Percentiles rank a stretch among this genome's conserved stretches.
phyloP scores from a whole-genome alignment of 2,888 invertebrate genomes.

The Drosophila eohydei region DNA sequence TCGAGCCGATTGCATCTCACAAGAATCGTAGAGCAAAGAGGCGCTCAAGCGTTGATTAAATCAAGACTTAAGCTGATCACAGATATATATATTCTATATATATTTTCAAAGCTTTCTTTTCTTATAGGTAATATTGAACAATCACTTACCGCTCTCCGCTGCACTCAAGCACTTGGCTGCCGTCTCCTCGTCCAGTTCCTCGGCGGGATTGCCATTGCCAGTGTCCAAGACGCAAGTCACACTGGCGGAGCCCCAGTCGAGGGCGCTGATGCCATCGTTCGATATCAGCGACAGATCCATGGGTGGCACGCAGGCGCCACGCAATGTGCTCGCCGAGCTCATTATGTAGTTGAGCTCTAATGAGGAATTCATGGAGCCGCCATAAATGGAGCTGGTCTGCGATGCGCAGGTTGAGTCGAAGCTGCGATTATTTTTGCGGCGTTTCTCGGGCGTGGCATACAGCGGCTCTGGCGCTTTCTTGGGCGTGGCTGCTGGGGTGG shows the following conservation, averaged over 20 bases:
- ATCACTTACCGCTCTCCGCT: slow-evolving; percentile 78
- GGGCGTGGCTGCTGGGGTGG: slow-evolving; percentile 42
- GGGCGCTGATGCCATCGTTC: slow-evolving; percentile 64
- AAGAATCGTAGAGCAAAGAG: too few relatives aligned
- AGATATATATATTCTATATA: too few relatives aligned
- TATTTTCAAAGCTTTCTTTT: too few relatives aligned
- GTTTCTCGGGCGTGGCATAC: slow-evolving; percentile 83
- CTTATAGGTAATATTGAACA: too few relatives aligned
- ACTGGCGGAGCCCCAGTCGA: slow-evolving; percentile 70
- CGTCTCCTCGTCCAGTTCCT: slow-evolving; percentile 82
- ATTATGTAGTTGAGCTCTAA: slow-evolving; percentile 79
- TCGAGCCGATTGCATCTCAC: background rate
- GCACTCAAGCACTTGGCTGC: slow-evolving; percentile 81
- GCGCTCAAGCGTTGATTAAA: too few relatives aligned
- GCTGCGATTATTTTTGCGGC: slow-evolving; percentile 80
- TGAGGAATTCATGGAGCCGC: slow-evolving; percentile 81
- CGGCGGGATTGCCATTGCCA: slow-evolving; percentile 69
- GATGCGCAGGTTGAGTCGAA: slow-evolving; percentile 82
- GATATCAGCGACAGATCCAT: slow-evolving; percentile 76
- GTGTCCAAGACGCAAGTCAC: slow-evolving; percentile 61
- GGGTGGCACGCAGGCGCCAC: slow-evolving; percentile 74
- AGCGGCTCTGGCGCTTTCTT: slow-evolving; percentile 63
- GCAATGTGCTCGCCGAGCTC: slow-evolving; percentile 71
- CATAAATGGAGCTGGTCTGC: slow-evolving; percentile 82
- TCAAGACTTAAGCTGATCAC: too few relatives aligned